phyloP scores from a whole-genome alignment of 2,113 vertebrate genomes.

The Platysternon megacephalum region DNA sequence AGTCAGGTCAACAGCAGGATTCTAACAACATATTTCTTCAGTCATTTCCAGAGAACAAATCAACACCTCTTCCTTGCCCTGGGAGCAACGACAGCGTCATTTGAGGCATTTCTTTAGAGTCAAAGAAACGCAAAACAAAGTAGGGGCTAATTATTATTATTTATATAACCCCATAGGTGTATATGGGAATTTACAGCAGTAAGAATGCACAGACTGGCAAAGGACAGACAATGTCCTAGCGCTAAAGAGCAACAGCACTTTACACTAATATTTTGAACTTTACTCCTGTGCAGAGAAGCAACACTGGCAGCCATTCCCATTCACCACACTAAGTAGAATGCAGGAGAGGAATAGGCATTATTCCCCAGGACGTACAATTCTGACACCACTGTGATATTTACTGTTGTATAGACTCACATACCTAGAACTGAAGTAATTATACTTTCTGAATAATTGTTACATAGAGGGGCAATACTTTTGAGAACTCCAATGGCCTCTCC shows the following conservation, averaged over 20 bases:
- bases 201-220: neutral
- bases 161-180: neutral
- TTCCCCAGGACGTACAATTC: neutral
- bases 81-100: neutral
- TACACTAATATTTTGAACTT: accelerated
- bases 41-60: too few species aligned
- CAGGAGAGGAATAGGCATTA: neutral
- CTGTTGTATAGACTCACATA: neutral
- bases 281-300: neutral
- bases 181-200: neutral
- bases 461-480: neutral
- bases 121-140: neutral
- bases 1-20: neutral
- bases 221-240: accelerated
- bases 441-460: neutral
- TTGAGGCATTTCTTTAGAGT: neutral
- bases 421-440: neutral
- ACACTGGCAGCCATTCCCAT: accelerated
- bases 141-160: neutral
- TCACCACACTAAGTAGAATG: accelerated
- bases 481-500: neutral
- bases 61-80: neutral
- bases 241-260: accelerated
- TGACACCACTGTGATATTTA: neutral
- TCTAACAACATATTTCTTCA: neutral